Evolutionary conservation across 2,888 invertebrate species (phyloP).

Genomic region (Blera fallax): DNA sequence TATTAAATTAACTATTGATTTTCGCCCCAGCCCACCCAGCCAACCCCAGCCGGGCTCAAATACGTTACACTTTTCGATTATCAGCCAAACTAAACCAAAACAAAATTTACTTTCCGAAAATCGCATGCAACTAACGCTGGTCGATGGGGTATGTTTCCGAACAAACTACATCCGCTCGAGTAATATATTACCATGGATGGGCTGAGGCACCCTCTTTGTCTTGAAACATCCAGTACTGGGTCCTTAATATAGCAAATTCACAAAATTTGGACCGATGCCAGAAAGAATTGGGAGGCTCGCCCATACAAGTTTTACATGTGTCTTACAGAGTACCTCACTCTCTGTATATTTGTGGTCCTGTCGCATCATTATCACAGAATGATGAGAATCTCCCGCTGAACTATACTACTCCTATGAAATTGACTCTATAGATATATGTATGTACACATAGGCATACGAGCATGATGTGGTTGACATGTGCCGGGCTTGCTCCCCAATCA

Average conservation of each 20-base stretch:
- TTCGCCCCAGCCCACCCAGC: too few species aligned
- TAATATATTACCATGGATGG: constrained; percentile 22
- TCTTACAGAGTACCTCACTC: background rate
- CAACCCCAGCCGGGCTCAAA: background rate
- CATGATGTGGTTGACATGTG: background rate
- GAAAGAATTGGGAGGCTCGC: background rate
- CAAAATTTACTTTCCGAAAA: constrained; percentile 43
- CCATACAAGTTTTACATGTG: background rate
- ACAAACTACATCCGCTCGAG: constrained; percentile 5
- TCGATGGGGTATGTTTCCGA: background rate
- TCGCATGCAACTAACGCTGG: constrained; percentile 42
- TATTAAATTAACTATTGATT: constrained; percentile 58
- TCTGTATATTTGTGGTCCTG: constrained; percentile 5
- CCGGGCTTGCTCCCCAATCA: background rate
- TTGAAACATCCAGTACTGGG: background rate
- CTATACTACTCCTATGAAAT: background rate
- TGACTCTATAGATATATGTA: background rate
- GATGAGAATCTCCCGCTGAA: background rate
- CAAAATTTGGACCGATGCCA: constrained; percentile 44
- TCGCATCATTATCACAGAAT: constrained; percentile 57
- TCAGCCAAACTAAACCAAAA: constrained; percentile 20
- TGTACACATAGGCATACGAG: background rate
- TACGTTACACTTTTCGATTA: constrained; percentile 27
- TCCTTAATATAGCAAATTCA: constrained; percentile 12
- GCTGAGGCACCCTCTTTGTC: constrained; percentile 3